Evolutionary conservation across 1,140 invertebrate genomes (phyloP), one percentile per base, ranked within the genome.

Genomic region (Cataglyphis hispanica): DNA sequence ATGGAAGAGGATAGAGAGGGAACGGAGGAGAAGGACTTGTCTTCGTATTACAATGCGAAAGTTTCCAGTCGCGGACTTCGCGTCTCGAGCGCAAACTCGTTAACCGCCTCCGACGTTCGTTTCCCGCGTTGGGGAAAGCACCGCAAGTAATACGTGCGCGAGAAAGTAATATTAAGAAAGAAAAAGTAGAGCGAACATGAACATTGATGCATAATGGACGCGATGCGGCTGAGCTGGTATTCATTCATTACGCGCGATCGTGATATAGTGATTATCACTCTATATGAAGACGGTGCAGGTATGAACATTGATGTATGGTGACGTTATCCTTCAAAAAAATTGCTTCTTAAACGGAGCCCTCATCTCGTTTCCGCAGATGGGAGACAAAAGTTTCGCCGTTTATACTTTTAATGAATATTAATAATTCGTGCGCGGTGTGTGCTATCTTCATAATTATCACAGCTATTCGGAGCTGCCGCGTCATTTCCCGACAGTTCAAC

Each of bases 21-120:
- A 43, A 80, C 27, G 53, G 16, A 72, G 22, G 53, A 72, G 75
- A 60, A 46, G 72, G 50, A 66, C 50, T 80, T 67, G 72, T 86
- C 87, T 84, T 87, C 80, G 72, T 87, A 92, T 91, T 91, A 92
- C 92, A 92, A 92, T 92, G 87, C 89, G 72, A 91, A 92, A 92
- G 80, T 92, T 92, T 88, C 87, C 87, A 87, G 60, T 90, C 81
- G 34, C 63, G 72, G 85, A 60, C 72, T 87, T 50, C 13, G 63
- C 56, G 50, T 43, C 40, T 66, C 37, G 66, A n/a, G 67, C 56
- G 83, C 46, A 50, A 86, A 86, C 67, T 86, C 69, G 61, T 86
- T 86, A 86, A 84, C 53, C 60, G 60, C 74, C 53, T 78, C 74
- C 34, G 58, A 85, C 34, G 58, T 50, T 50, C 46, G 70, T 25